phyloP scores from a whole-genome alignment of 2,797 vertebrate species.

The Rhinichthys osculus region DNA sequence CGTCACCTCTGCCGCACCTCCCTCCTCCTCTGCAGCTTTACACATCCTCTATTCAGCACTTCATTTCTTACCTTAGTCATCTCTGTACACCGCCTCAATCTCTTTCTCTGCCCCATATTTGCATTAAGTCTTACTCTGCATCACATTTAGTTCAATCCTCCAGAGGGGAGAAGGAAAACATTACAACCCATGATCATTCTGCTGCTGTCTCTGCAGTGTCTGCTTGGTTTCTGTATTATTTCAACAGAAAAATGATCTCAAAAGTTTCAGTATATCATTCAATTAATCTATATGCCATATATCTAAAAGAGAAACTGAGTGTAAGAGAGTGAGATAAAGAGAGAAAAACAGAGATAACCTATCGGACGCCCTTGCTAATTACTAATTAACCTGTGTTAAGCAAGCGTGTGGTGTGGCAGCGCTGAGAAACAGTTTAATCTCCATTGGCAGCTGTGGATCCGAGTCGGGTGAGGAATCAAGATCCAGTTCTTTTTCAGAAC shows the following conservation, averaged over 20 bases:
- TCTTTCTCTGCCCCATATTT: slow-evolving; percentile 38
- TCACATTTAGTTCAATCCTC: slow-evolving; percentile 18
- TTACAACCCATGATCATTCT: slow-evolving; percentile 24
- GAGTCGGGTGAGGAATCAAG: not conserved
- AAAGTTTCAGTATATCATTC: slow-evolving; percentile 48
- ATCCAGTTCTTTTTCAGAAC: not conserved
- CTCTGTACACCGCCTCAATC: slow-evolving; percentile 6
- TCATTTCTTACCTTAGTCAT: slow-evolving; percentile 23
- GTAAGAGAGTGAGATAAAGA: not conserved
- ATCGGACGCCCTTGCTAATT: slow-evolving; percentile 50
- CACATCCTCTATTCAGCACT: slow-evolving; percentile 41
- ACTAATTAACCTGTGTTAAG: slow-evolving; percentile 57
- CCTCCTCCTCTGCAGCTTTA: slow-evolving; percentile 32
- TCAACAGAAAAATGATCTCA: slow-evolving; percentile 55
- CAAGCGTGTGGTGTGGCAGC: slow-evolving; percentile 18
- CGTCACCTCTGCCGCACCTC: slow-evolving; percentile 33
- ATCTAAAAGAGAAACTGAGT: slow-evolving; percentile 2
- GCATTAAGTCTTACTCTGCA: not conserved
- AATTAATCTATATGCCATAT: slow-evolving; percentile 53
- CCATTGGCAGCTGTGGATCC: not conserved
- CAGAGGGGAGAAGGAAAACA: slow-evolving; percentile 3
- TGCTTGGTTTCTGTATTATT: slow-evolving; percentile 55
- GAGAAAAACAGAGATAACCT: slow-evolving; percentile 3
- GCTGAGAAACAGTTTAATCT: slow-evolving; percentile 34
- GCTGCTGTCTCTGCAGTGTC: slow-evolving; percentile 29